phyloP scores from a whole-genome alignment of 2,797 vertebrate species.

The Myioborus miniatus region DNA sequence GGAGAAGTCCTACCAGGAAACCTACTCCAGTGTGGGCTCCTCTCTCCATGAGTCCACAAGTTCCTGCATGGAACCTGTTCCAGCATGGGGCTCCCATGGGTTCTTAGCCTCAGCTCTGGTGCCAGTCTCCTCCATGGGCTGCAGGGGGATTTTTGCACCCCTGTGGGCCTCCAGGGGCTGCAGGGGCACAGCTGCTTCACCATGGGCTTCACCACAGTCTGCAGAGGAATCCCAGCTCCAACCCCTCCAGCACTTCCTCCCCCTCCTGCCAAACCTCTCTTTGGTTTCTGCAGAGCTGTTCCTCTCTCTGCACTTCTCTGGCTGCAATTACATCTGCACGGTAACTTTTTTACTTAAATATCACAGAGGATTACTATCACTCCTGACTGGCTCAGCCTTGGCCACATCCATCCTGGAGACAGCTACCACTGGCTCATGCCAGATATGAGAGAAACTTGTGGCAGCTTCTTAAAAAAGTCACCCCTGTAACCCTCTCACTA shows the following conservation, averaged over 20 bases:
- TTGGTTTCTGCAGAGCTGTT: background rate
- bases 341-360: background rate
- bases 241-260: background rate
- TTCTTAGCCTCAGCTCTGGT: background rate
- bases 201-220: background rate
- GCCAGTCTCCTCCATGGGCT: background rate
- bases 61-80: background rate
- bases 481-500: background rate
- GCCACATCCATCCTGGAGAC: background rate
- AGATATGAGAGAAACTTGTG: background rate
- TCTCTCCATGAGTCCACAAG: background rate
- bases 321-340: background rate
- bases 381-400: background rate
- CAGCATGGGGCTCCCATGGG: accelerated
- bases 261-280: background rate
- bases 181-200: background rate
- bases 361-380: background rate
- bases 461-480: background rate
- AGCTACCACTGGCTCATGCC: background rate
- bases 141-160: background rate
- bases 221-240: background rate
- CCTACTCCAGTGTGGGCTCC: background rate
- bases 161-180: background rate
- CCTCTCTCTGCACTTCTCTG: background rate
- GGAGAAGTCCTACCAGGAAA: background rate